Conservation (phyloP, 1,140 invertebrate species). For the Psix sp. region DNA sequence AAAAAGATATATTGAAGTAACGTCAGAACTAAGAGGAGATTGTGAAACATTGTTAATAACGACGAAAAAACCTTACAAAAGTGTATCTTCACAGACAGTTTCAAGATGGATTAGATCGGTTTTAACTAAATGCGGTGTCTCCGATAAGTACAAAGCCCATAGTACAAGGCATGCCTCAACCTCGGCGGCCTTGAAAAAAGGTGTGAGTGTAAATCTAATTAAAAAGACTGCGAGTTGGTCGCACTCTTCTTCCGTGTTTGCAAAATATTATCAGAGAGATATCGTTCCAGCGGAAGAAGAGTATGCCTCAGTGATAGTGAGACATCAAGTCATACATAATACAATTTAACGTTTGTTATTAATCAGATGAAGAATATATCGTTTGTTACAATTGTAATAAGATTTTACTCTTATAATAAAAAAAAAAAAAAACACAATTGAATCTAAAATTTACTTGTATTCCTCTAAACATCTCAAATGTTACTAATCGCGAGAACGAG, state of each 20-base stretch:
- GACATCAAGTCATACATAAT: not conserved
- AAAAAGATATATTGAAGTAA: conserved; percentile 1
- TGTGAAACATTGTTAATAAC: conserved; percentile 25
- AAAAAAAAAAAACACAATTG: not conserved
- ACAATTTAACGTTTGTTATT: not conserved
- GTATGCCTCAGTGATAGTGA: not conserved
- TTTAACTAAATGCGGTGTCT: conserved; percentile 5
- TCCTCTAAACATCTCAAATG: conserved; percentile 4
- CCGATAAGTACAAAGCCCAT: conserved; percentile 39
- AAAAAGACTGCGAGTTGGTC: conserved; percentile 30
- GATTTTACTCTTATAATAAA: not conserved
- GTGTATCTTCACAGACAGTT: conserved; percentile 22
- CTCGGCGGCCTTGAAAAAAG: conserved; percentile 48
- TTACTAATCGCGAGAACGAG: conserved; percentile 3
- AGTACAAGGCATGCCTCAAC: conserved; percentile 57
- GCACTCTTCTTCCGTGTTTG: conserved; percentile 8
- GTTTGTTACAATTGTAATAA: not conserved
- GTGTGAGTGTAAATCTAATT: conserved; percentile 44
- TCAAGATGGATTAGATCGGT: conserved; percentile 12
- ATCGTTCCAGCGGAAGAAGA: conserved; percentile 2
- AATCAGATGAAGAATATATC: not conserved
- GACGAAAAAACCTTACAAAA: conserved; percentile 28
- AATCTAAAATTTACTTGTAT: not conserved
- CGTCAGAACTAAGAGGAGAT: conserved; percentile 3
- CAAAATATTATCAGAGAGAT: conserved; percentile 12